A percentile compares a stretch with the other conserved stretches of the same genome.
phyloP scores from a whole-genome alignment of 2,113 vertebrate species.

The Chaetodon trifascialis region DNA sequence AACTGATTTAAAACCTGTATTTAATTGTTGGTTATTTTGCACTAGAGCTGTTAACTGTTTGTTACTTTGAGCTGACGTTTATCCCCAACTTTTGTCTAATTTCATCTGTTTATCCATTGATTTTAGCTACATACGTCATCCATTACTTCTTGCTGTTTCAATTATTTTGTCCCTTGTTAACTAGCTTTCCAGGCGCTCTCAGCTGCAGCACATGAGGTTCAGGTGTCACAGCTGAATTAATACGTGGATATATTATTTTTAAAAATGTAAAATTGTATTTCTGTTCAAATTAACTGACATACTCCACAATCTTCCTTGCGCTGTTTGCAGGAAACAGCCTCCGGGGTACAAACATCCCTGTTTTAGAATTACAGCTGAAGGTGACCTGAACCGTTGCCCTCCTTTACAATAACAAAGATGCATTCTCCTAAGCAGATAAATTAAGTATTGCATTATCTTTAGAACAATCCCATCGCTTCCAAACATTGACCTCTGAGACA shows the following conservation, averaged over 20 bases:
- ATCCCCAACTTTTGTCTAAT: neutral
- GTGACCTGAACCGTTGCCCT: slow-evolving; percentile 4
- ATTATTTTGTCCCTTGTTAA: too few relatives aligned
- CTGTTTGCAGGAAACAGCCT: neutral
- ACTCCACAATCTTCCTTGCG: neutral
- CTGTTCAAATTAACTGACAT: too few relatives aligned
- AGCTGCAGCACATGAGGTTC: too few relatives aligned
- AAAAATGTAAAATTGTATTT: too few relatives aligned
- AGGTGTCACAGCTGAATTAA: neutral
- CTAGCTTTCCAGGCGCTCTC: too few relatives aligned
- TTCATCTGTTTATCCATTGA: neutral
- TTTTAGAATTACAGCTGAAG: neutral
- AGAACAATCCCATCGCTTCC: slow-evolving; percentile 39
- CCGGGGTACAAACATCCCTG: neutral
- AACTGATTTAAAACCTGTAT: neutral
- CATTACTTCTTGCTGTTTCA: neutral
- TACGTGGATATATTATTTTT: too few relatives aligned
- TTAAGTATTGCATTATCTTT: slow-evolving; percentile 44
- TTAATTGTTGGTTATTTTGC: too few relatives aligned
- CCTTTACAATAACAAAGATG: neutral
- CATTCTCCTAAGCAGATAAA: slow-evolving; percentile 21
- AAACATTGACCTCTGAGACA: slow-evolving; percentile 13
- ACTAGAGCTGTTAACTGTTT: too few relatives aligned
- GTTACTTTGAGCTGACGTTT: neutral
- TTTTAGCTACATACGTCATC: neutral